Evolutionary conservation across 2,113 vertebrate species (phyloP), one percentile per base, ranked within the genome.

Genomic region (Rissa tridactyla): DNA sequence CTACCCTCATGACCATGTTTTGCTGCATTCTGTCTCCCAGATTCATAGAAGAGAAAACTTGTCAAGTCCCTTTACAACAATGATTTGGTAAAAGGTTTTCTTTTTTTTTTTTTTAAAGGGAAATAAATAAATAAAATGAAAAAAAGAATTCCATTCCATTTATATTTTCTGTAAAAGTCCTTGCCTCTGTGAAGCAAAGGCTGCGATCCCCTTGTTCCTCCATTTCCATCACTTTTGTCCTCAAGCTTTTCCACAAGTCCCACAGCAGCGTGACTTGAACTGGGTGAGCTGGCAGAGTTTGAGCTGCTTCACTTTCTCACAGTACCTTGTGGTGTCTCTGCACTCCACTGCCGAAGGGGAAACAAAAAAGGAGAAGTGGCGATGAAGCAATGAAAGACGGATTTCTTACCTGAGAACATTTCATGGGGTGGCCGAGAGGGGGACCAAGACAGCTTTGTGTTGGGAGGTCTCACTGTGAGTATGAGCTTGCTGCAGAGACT

Each of bases 321-420:
- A 99, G 98, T 99, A 99, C 93, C 99, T 98, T 49, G 99, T 99
- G 95, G 99, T 99, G 97, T 99, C 99, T 95, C 97, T 98, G 97
- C 99, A 99, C 84, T 99, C 99, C 61, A 98, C 99, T 98, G 93
- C 49, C 75, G 19, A 94, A 90, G 79, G 29, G 44, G 77, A 96
- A 93, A 94, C 91, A 93, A 95, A 97, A 96, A 96, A 93, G 91
- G 84, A 80, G 84, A 97, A 97, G 94, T 42, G 17, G 42, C 95
- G 55, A 94, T 20, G 34, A 69, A 94, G 57, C 88, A 77, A 96
- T 25, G 78, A 77, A 91, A 29, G 40, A 75, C 36, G 10, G n/a
- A 68, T 77, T 72, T 92, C 62, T 77, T 79, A 84, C 42, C 32
- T 82, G 11, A 82, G 34, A 44, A 64, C 10, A n/a, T 11, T 81